A percentile compares a stretch with the other conserved stretches of the same genome.
Evolutionary conservation across 2,113 vertebrate species (phyloP).

Genomic region (Monarcha castaneiventris): DNA sequence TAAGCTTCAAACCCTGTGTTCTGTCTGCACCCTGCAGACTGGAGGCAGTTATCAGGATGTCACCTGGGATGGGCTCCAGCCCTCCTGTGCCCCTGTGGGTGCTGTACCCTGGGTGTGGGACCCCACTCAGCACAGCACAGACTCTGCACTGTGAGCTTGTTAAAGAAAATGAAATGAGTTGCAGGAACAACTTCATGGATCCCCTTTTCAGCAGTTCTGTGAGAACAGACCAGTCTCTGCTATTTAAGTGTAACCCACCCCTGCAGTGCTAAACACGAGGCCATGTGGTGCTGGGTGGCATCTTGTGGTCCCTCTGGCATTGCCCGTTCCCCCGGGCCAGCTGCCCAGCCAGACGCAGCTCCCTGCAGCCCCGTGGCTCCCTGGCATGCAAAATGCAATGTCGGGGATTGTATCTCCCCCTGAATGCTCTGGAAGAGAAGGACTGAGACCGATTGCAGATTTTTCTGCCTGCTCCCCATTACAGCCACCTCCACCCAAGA

Average conservation of each 20-base stretch:
- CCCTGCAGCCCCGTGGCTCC: neutral
- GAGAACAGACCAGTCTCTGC: accelerated
- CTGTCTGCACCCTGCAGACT: neutral
- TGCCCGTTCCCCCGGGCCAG: accelerated
- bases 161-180: neutral
- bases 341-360: neutral
- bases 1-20: neutral
- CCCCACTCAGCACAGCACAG: neutral
- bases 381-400: accelerated
- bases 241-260: neutral
- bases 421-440: neutral
- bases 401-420: neutral
- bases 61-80: neutral
- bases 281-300: accelerated
- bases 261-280: neutral
- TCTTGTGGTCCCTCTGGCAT: neutral
- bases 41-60: accelerated
- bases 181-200: neutral
- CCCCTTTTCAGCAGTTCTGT: neutral
- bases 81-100: neutral
- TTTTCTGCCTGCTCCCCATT: neutral
- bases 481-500: neutral
- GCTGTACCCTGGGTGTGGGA: accelerated
- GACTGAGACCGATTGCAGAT: neutral
- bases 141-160: neutral